Conservation (phyloP, 1,140 invertebrate genomes). For the Phymastichus coffea region DNA sequence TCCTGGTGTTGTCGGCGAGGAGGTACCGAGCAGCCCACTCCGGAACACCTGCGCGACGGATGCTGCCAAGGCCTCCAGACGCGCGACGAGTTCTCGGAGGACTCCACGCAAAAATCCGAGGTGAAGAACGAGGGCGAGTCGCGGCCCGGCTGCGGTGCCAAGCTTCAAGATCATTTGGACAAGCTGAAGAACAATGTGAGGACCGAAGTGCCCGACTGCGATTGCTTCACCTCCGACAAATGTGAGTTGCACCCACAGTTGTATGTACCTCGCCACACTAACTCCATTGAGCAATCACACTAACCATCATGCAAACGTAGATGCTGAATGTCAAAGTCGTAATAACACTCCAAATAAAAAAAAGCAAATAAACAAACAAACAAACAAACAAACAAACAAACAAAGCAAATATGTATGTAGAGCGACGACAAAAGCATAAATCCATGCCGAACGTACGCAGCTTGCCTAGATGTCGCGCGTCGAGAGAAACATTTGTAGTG, state of each 20-base stretch:
- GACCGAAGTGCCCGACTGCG: slow-evolving; percentile 80
- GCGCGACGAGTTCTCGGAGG: slow-evolving; percentile 66
- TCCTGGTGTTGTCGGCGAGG: slow-evolving; percentile 72
- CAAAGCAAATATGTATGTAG: no score
- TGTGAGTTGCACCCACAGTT: slow-evolving; percentile 46
- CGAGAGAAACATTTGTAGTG: slow-evolving; percentile 25
- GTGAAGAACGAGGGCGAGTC: slow-evolving; percentile 45
- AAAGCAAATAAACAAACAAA: no score
- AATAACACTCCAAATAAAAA: slow-evolving; percentile 11
- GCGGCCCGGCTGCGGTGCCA: slow-evolving; percentile 47
- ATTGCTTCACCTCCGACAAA: slow-evolving; percentile 80
- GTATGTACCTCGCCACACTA: slow-evolving; percentile 40
- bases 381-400: slow-evolving; percentile 14
- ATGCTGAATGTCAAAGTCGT: slow-evolving; percentile 34
- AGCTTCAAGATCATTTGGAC: slow-evolving; percentile 65
- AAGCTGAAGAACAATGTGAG: slow-evolving; percentile 69
- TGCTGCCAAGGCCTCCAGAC: slow-evolving; percentile 71
- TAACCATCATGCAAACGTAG: slow-evolving; percentile 38
- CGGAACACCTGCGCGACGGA: slow-evolving; percentile 71
- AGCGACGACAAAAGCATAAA: no score
- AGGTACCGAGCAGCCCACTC: slow-evolving; percentile 67
- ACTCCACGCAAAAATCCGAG: slow-evolving; percentile 47
- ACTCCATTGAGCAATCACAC: slow-evolving; percentile 47
- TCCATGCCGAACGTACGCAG: slow-evolving; percentile 11
- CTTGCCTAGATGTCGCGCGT: slow-evolving; percentile 15